Conservation (phyloP, 2,113 vertebrate species). For the Thalassarche chlororhynchos region DNA sequence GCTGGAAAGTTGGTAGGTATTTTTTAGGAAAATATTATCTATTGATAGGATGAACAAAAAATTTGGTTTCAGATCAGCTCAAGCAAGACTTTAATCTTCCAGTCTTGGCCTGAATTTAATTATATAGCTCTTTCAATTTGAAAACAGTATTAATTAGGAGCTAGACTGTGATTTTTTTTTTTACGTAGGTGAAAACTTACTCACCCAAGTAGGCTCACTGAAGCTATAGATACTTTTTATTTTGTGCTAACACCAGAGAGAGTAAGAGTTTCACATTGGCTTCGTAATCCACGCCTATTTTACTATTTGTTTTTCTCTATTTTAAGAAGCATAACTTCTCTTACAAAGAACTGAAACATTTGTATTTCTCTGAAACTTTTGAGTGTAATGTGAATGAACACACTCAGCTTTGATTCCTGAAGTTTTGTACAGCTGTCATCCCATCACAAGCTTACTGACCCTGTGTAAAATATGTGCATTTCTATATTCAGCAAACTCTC, state of each 20-base stretch:
- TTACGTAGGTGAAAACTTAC: background rate
- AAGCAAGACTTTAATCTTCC: background rate
- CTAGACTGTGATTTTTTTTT: background rate
- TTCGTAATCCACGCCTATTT: background rate
- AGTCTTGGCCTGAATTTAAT: background rate
- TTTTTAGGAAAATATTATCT: background rate
- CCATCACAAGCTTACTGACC: background rate
- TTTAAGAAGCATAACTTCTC: conserved; percentile 14
- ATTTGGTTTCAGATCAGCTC: background rate
- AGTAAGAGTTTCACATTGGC: background rate
- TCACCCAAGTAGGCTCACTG: background rate
- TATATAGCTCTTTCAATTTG: background rate
- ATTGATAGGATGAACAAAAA: background rate
- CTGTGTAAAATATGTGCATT: background rate
- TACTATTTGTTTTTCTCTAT: background rate
- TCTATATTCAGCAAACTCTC: background rate
- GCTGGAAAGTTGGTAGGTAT: background rate
- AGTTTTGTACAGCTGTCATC: background rate
- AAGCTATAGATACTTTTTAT: background rate
- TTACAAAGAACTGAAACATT: background rate
- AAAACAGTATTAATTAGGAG: conserved; percentile 11
- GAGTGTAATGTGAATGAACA: background rate
- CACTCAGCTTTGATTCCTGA: background rate
- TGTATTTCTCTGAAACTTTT: background rate
- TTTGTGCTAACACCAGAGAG: background rate